phyloP scores from a whole-genome alignment of 2,113 vertebrate species.

The Colaptes auratus region DNA sequence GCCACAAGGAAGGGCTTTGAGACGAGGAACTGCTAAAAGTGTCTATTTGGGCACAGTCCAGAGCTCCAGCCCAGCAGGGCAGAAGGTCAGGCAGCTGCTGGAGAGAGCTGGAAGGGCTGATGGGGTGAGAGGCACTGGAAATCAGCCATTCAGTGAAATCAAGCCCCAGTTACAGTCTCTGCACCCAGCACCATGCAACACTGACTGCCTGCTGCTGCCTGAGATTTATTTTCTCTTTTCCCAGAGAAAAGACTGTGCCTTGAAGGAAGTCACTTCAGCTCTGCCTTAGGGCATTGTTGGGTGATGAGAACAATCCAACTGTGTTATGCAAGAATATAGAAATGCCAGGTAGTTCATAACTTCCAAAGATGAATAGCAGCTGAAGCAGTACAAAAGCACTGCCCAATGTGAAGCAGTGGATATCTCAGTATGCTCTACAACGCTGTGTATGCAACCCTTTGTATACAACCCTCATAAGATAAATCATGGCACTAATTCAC shows the following conservation, averaged over 20 bases:
- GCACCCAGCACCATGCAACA: fast-evolving
- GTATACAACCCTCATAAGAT: background rate
- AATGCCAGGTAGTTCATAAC: background rate
- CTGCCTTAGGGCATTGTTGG: background rate
- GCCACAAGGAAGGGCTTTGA: background rate
- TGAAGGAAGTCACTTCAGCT: background rate
- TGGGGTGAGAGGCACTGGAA: background rate
- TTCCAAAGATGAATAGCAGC: background rate
- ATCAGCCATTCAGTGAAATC: background rate
- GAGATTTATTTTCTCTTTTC: background rate
- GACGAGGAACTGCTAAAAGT: background rate
- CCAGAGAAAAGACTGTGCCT: background rate
- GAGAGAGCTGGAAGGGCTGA: background rate
- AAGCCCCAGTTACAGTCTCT: background rate
- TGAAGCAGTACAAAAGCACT: background rate
- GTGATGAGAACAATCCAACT: fast-evolving
- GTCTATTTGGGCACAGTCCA: background rate
- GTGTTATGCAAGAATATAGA: background rate
- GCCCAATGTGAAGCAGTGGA: background rate
- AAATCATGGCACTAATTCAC: background rate
- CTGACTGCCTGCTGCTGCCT: background rate
- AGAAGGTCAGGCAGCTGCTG: background rate
- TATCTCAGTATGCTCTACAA: background rate
- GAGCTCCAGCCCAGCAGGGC: background rate
- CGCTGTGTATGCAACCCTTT: no score